Base-by-base conservation (phyloP, 2,113 vertebrate species). In the Galemys pyrenaicus region DNA sequence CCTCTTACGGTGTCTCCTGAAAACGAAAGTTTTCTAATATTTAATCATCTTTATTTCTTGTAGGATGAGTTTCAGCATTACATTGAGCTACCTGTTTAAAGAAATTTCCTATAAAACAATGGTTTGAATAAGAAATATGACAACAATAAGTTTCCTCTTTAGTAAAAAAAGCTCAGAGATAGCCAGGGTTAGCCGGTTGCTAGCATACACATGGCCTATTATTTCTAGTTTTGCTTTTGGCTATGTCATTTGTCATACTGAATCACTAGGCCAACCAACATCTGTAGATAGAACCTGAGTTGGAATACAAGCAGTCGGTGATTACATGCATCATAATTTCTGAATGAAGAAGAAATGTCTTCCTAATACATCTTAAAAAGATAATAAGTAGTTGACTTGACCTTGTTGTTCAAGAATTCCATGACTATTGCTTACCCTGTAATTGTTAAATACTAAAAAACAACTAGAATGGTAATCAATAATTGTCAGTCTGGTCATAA, bases 1-100 rank as follows among this genome's bases (percentile, higher is more conserved):
- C 91, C 54, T 89, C 39, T 93, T 87, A 68, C 85, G 44, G 24
- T 84, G 5, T 89, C 32, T 83, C 37, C 10, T 91, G 51, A 89
- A 78, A 32, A n/a, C 37, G 44, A 44, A 87, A 87, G 56, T 37
- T 60, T 46, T 8, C 22, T 89, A 7, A 83, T 37, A 35, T 74
- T 89, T 89, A 65, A 46, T 19, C 2, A 46, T 56, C 10, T 73
- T 79, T 65, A 79, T 58, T 89, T 81, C 5, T 41, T 62, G 82
- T 82, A 91, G 32, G 32, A 71, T 56, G 62, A 19, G 32, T 64
- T 17, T 81, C 70, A 92, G 35, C 4, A 37, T 91, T 87, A 41
- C 12, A n/a, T 30, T 75, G 78, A 4, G 20, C 56, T 87, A 44
- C 32, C 94, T 60, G 44, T 28, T n/a, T 5, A 19, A 49, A 10